A percentile compares a stretch with the other conserved stretches of the same genome.
Conservation (phyloP, 53 echinoderm and acorn worm genomes). For the Patiria pectinifera region DNA sequence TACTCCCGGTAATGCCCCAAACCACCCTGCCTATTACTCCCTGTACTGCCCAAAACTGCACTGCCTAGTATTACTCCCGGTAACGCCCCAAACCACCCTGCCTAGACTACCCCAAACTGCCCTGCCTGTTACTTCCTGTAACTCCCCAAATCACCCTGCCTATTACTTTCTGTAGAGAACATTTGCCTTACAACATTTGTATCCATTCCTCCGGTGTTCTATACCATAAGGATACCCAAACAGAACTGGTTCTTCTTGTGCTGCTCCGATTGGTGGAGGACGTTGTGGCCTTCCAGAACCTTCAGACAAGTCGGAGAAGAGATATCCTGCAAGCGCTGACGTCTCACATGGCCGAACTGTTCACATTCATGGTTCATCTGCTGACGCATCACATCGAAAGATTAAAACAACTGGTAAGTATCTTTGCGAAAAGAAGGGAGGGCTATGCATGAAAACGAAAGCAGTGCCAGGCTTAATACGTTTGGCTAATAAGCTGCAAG, state of each 20-base stretch:
- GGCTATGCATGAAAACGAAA: neutral
- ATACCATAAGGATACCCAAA: slow-evolving; percentile 76
- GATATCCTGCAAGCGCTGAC: slow-evolving; percentile 86
- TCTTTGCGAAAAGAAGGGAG: neutral
- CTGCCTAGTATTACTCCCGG: too few species aligned
- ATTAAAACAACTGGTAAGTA: slow-evolving; percentile 67
- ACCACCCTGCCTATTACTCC: too few species aligned
- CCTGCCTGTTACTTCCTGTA: too few species aligned
- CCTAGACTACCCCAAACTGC: too few species aligned
- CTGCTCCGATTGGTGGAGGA: slow-evolving; percentile 94
- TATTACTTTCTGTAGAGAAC: too few species aligned
- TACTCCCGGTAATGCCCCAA: too few species aligned
- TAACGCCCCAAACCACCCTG: too few species aligned
- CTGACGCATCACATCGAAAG: slow-evolving; percentile 66
- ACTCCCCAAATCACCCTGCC: too few species aligned
- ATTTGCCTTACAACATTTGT: too few species aligned
- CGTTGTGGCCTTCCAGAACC: slow-evolving; percentile 86
- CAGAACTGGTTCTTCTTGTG: slow-evolving; percentile 94
- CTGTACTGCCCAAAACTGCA: too few species aligned
- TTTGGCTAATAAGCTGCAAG: too few species aligned
- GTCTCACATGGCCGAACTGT: slow-evolving; percentile 81
- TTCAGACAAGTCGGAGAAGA: slow-evolving; percentile 76
- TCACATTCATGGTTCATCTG: slow-evolving; percentile 78
- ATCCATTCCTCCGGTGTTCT: neutral
- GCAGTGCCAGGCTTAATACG: too few species aligned